Conservation (phyloP, 2,888 invertebrate genomes). For the Trachelus stipa region DNA sequence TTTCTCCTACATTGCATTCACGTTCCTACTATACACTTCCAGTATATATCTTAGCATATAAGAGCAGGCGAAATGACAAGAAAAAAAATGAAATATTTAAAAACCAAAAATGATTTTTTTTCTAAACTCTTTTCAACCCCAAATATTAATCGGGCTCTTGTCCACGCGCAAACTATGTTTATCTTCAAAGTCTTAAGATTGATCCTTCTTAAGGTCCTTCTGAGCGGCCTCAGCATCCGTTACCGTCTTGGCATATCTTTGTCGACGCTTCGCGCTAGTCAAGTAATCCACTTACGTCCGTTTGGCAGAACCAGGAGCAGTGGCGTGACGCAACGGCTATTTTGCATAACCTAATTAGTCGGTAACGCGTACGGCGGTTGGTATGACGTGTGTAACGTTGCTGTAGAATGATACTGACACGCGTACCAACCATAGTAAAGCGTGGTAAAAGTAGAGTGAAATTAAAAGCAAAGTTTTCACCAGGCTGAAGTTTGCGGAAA, state of each 20-base stretch:
- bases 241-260: background rate
- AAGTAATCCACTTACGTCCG: conserved; percentile 11
- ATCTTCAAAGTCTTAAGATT: background rate
- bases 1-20: conserved; percentile 9
- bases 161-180: background rate
- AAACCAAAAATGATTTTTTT: background rate
- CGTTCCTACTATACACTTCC: background rate
- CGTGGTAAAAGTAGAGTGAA: background rate
- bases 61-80: background rate
- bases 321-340: conserved; percentile 43
- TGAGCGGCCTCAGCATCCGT: background rate
- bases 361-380: conserved; percentile 4
- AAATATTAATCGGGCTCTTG: background rate
- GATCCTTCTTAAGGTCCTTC: background rate
- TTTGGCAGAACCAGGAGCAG: conserved; percentile 23
- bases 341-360: conserved; percentile 56
- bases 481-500: background rate
- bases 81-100: conserved; percentile 2
- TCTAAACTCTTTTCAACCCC: background rate
- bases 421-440: background rate
- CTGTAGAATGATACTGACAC: background rate
- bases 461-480: background rate
- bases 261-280: background rate
- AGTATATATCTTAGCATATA: background rate
- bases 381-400: background rate